Base-by-base conservation (phyloP, 2,888 invertebrate species). In the Rhingia campestris region DNA sequence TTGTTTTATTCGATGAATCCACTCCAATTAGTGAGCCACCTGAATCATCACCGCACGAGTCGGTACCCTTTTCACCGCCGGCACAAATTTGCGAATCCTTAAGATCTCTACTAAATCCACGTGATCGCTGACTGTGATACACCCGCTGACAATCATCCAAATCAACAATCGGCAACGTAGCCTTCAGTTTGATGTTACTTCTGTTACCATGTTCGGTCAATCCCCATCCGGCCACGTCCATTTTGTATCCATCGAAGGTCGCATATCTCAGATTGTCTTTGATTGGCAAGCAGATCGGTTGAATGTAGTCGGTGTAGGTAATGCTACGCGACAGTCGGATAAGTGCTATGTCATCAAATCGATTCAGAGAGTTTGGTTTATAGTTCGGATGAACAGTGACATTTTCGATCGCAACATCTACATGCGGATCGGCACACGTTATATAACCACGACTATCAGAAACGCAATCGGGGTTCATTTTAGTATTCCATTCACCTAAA, bases 261-360 rank as follows among this genome's bases (percentile, higher is more conserved):
- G 90, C 89, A 2, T 77, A 88, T 30, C 89, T 87, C 0, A 91
- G 87, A 0, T 87, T 66, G 0, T 87, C 49, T 9, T 86, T 87
- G 5, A 88, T 86, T 4, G 94, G 94, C 22, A 95, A 87, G 86
- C 95, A 95, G 43, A 95, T 93, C 0, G 95, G 94, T 49, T 91
- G 90, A n/a, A 94, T 87, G 81, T 89, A 94, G 87, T 92, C 93
- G 73, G 92, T 93, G 86, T 92, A 94, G 0, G 87, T 41, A 0
- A 94, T 94, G 10, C 92, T 89, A 1, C 89, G 88, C 0, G 91
- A 87, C 4, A 96, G 91, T 59, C 96, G 92, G 43, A 96, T 88
- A n/a, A 96, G 90, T 0, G 95, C 96, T 56, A 96, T 95, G 88
- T 96, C 96, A 87, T 95, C 90, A 30, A 92, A 92, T 86, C 95